These are phyloP conservation scores for Menidia menidia DNA, from an alignment of 2,797 vertebrate genomes.

Conservation along the genomic window DNA sequence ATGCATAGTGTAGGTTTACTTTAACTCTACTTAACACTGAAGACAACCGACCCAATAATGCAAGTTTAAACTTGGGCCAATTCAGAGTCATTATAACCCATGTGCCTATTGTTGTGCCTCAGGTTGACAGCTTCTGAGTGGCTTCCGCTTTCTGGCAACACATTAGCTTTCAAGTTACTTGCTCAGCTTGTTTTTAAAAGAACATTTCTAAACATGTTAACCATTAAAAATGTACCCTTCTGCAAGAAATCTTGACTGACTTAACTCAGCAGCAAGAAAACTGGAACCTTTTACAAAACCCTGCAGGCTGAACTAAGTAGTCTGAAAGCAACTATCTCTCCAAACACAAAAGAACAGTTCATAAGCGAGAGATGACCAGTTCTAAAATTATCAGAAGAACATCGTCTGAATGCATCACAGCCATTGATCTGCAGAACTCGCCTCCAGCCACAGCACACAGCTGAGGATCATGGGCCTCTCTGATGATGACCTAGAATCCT, in stretches of 20 bases:
- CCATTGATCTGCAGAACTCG: conserved; percentile 67
- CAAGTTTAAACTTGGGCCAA: conserved; percentile 7
- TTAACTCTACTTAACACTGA: neutral
- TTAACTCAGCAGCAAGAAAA: conserved; percentile 18
- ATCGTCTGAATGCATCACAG: conserved; percentile 58
- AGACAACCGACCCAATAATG: neutral
- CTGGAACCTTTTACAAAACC: conserved; percentile 15
- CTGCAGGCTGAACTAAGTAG: conserved; percentile 45
- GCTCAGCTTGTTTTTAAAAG: neutral
- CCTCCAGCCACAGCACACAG: conserved; percentile 68
- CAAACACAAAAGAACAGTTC: conserved; percentile 71
- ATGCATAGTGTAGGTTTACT: neutral
- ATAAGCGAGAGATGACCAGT: conserved; percentile 52
- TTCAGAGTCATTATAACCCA: conserved; percentile 14
- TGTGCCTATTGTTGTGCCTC: neutral
- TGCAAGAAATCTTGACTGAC: conserved; percentile 2
- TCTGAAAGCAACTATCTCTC: conserved; percentile 42
- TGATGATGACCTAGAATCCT: conserved; percentile 69
- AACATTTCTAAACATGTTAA: conserved; percentile 10
- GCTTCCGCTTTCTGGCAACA: conserved; percentile 54
- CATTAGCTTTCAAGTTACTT: conserved; percentile 24
- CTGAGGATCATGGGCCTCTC: conserved; percentile 79
- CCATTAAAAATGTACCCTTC: conserved; percentile 3
- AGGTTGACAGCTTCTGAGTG: conserved; percentile 24
- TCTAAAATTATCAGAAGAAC: conserved; percentile 71